Percentiles rank a stretch among this genome's conserved stretches.
Evolutionary conservation across 2,888 invertebrate genomes (phyloP).

Genomic region (Trypoxylon attenuatum): DNA sequence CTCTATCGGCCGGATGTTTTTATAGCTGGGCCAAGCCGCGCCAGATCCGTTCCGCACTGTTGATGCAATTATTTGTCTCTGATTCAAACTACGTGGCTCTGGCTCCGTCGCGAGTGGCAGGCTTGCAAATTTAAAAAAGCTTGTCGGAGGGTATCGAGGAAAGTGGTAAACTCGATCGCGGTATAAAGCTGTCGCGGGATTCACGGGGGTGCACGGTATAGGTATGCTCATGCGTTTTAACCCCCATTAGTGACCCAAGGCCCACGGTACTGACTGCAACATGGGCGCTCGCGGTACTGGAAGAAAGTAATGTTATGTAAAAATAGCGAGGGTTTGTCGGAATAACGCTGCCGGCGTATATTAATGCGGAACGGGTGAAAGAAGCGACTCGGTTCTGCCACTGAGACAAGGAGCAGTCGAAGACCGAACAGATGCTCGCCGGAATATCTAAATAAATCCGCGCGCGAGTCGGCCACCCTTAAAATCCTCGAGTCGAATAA

Average conservation of each 20-base stretch:
- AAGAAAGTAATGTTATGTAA: slow-evolving; percentile 69
- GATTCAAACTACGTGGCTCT: too few species aligned
- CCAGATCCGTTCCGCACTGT: too few species aligned
- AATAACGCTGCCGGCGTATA: slow-evolving; percentile 43
- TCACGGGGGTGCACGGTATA: too few species aligned
- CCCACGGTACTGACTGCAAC: neutral
- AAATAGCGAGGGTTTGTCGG: slow-evolving; percentile 57
- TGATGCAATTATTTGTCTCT: too few species aligned
- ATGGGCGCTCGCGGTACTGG: slow-evolving; percentile 24
- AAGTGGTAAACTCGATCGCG: too few species aligned
- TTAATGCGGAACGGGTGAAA: slow-evolving; percentile 57
- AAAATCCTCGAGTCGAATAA: slow-evolving; percentile 66
- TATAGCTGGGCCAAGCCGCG: too few species aligned
- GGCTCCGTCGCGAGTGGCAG: too few species aligned
- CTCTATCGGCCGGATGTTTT: too few species aligned
- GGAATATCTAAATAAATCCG: slow-evolving; percentile 72
- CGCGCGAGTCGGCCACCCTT: slow-evolving; percentile 56
- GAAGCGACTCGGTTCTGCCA: slow-evolving; percentile 9
- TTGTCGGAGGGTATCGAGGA: too few species aligned
- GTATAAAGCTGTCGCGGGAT: too few species aligned
- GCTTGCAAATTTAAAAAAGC: too few species aligned
- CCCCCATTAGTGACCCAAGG: slow-evolving; percentile 67
- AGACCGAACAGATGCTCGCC: slow-evolving; percentile 64
- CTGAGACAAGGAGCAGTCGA: slow-evolving; percentile 44
- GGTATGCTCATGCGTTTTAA: slow-evolving; percentile 63